Conservation (phyloP, 2,888 invertebrate genomes). For the Altica lythri region DNA sequence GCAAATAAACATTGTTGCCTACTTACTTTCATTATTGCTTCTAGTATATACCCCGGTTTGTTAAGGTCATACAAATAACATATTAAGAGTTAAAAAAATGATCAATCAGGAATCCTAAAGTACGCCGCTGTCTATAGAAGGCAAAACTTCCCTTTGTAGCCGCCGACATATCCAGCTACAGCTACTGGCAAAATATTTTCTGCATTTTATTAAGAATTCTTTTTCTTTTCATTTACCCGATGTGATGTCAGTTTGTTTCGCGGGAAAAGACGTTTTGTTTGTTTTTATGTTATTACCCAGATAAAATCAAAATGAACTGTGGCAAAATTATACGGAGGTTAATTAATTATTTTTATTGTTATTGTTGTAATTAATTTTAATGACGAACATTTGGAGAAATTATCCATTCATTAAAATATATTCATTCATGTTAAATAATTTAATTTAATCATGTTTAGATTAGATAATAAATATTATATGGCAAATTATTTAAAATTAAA, state of each 20-base stretch:
- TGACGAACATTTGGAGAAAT: constrained; percentile 13
- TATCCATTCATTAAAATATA: constrained; percentile 12
- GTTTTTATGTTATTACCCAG: constrained; percentile 24
- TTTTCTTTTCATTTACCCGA: constrained; percentile 21
- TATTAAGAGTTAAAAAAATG: too few species aligned
- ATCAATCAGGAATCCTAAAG: too few species aligned
- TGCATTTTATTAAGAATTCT: constrained; percentile 33
- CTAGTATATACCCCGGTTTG: too few species aligned
- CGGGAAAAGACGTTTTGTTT: constrained; percentile 26
- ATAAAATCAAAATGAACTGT: constrained; percentile 36
- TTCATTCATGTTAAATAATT: too few species aligned
- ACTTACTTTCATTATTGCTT: too few species aligned
- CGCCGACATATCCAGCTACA: constrained; percentile 45
- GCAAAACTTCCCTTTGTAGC: constrained; percentile 39
- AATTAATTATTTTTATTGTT: constrained; percentile 37
- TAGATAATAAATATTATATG: too few species aligned
- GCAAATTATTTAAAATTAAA: too few species aligned
- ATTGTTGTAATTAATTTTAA: constrained; percentile 28
- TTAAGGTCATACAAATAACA: too few species aligned
- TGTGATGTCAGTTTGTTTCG: constrained; percentile 16
- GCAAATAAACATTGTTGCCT: too few species aligned
- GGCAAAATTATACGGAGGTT: constrained; percentile 31
- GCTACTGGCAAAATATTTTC: constrained; percentile 48
- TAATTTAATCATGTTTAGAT: too few species aligned
- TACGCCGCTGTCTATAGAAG: constrained; percentile 30